These are phyloP conservation scores for Drosophila sucinea DNA, from an alignment of 1,140 invertebrate genomes.

Conservation along the genomic window DNA sequence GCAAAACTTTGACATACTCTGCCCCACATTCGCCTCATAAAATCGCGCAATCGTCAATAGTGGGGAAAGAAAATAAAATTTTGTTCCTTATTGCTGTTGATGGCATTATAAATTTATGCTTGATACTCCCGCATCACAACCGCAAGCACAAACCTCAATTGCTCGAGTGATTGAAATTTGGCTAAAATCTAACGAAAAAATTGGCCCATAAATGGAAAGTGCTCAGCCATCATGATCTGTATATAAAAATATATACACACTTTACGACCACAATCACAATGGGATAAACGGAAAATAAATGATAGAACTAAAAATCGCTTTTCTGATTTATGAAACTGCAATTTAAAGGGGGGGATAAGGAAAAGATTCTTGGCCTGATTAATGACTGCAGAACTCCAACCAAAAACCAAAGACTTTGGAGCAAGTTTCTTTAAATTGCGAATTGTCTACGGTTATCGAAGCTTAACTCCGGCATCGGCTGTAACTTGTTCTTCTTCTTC, in stretches of 20 bases:
- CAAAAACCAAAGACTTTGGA: no score
- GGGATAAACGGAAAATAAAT: background rate
- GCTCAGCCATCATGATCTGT: background rate
- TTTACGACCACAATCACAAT: constrained; percentile 1
- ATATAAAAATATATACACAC: background rate
- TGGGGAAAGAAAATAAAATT: background rate
- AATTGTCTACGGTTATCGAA: no score
- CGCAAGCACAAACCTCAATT: background rate
- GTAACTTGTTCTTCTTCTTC: no score
- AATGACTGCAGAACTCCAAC: no score
- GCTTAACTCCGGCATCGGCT: no score
- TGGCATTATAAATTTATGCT: constrained; percentile 73
- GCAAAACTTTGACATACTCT: constrained; percentile 45
- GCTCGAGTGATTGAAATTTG: background rate
- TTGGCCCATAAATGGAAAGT: background rate
- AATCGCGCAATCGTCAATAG: constrained; percentile 16
- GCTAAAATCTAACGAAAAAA: background rate
- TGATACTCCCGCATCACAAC: constrained; percentile 9
- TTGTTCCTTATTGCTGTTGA: constrained; percentile 47
- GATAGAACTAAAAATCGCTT: background rate
- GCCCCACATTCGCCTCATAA: constrained; percentile 52
- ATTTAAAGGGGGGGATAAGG: no score
- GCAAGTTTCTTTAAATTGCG: no score
- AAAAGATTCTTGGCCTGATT: no score
- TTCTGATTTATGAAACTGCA: background rate